phyloP scores from a whole-genome alignment of 2,113 vertebrate genomes.

The Edolisoma coerulescens region DNA sequence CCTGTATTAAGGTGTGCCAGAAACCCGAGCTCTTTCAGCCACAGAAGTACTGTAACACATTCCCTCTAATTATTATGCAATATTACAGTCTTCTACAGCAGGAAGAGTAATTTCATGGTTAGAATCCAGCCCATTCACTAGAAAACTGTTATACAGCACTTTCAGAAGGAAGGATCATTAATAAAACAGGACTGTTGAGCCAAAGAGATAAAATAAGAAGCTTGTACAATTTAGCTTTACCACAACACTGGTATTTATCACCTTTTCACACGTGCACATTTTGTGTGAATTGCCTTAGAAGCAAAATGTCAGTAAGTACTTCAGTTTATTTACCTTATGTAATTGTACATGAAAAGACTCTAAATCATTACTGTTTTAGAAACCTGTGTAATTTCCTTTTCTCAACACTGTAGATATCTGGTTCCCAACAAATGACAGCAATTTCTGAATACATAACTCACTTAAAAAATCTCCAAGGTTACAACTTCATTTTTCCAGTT shows the following conservation, averaged over 20 bases:
- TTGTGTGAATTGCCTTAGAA: neutral
- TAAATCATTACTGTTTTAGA: neutral
- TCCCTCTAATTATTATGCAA: conserved; percentile 29
- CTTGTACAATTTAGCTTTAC: neutral
- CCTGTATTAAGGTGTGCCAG: conserved; percentile 71
- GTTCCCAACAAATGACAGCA: neutral
- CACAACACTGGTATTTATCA: neutral
- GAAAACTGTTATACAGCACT: neutral
- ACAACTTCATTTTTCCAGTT: neutral
- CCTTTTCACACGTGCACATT: neutral
- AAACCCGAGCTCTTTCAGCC: conserved; percentile 54
- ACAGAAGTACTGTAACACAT: conserved; percentile 7
- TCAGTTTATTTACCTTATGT: neutral
- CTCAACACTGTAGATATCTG: neutral
- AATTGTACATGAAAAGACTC: neutral
- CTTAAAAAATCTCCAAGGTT: neutral
- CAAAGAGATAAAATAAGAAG: neutral
- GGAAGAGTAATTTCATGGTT: neutral
- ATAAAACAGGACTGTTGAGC: neutral
- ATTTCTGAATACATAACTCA: neutral
- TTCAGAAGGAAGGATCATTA: neutral
- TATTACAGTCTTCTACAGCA: neutral
- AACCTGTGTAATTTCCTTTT: neutral
- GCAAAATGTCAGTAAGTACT: neutral
- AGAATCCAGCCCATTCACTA: neutral